A percentile compares a stretch with the other conserved stretches of the same genome.
These are phyloP conservation scores for Bicyclus anynana DNA, from an alignment of 1,140 invertebrate genomes.

Conservation along the genomic window DNA sequence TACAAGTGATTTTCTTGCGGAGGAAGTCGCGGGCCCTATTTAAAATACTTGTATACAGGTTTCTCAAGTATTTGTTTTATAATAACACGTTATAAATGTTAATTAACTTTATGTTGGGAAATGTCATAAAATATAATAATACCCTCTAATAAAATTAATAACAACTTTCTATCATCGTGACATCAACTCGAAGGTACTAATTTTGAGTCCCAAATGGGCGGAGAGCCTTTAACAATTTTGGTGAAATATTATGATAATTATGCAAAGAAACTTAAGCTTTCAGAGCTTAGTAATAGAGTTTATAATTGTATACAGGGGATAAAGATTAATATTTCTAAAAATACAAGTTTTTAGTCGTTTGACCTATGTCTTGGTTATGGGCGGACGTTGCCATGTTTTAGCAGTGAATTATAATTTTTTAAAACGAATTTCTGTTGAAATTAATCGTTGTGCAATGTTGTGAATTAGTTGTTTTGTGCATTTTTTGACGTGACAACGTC, in stretches of 20 bases:
- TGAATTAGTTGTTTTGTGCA: not conserved
- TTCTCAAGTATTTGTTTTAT: too few relatives aligned
- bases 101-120: constrained; percentile 2
- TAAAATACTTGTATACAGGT: too few relatives aligned
- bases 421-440: constrained; percentile 12
- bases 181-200: constrained; percentile 49
- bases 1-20: too few relatives aligned
- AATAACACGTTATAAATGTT: constrained; percentile 5
- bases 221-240: constrained; percentile 35
- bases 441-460: not conserved
- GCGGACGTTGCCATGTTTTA: constrained; percentile 25
- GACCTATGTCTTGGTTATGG: constrained; percentile 18
- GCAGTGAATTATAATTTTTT: constrained; percentile 25
- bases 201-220: constrained; percentile 39
- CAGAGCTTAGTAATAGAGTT: not conserved
- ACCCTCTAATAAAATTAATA: constrained; percentile 44
- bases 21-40: too few relatives aligned
- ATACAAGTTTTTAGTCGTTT: constrained; percentile 23
- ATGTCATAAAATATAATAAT: constrained; percentile 15
- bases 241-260: constrained; percentile 7
- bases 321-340: constrained; percentile 14
- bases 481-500: too few relatives aligned
- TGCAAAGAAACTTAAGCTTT: constrained; percentile 15
- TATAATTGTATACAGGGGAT: not conserved
- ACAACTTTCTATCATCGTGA: constrained; percentile 43